phyloP scores from a whole-genome alignment of 2,797 vertebrate genomes.

The Sandelia bainsii region DNA sequence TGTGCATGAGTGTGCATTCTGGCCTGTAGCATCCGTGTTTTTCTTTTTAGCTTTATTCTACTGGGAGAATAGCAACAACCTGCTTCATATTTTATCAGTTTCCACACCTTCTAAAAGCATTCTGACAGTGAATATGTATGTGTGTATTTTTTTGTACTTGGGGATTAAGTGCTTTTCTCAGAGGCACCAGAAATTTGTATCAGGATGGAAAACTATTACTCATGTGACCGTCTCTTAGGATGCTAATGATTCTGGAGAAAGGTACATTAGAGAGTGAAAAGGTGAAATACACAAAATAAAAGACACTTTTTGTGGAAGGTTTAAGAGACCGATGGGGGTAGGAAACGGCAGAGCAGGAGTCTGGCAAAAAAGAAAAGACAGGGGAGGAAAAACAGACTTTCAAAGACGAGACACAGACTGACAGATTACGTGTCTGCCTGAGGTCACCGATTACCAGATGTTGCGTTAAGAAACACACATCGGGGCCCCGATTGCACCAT shows the following conservation, averaged over 20 bases:
- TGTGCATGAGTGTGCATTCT: constrained; percentile 8
- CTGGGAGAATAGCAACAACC: not conserved
- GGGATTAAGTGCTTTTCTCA: constrained; percentile 3
- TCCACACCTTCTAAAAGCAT: constrained; percentile 18
- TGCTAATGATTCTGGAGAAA: not conserved
- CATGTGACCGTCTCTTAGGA: not conserved
- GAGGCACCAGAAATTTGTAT: not conserved
- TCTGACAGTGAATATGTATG: not conserved
- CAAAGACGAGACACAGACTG: constrained; percentile 11
- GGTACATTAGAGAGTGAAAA: not conserved
- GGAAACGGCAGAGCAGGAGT: not conserved
- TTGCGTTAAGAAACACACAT: constrained; percentile 27
- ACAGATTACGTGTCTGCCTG: constrained; percentile 20
- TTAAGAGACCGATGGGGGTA: not conserved
- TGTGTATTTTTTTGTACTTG: constrained; percentile 7
- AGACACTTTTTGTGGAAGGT: not conserved
- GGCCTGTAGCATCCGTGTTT: constrained; percentile 11
- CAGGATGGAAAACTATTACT: not conserved
- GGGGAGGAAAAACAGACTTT: not conserved
- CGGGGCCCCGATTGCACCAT: not conserved
- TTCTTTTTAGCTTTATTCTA: constrained; percentile 4
- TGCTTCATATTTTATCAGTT: constrained; percentile 42
- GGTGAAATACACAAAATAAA: not conserved
- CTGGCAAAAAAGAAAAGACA: not conserved
- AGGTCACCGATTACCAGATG: constrained; percentile 41